Evolutionary conservation across 2,113 vertebrate species (phyloP), one percentile per base, ranked within the genome.

Genomic region (Cebus imitator): DNA sequence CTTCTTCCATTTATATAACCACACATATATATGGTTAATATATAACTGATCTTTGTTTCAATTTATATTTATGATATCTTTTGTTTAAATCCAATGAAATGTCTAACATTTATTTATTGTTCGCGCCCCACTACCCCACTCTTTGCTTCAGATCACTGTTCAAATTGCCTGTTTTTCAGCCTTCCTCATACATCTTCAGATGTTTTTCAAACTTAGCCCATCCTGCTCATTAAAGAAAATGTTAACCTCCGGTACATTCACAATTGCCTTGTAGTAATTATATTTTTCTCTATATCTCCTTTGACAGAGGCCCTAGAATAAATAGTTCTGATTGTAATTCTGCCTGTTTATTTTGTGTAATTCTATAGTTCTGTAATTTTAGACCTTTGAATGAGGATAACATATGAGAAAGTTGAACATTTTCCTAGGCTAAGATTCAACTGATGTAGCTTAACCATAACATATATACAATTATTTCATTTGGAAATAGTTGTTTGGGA

Each of bases 91-190:
- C 1, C 2, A 1, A 45, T 48, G 5, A n/a, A 93, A 40, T 61
- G 82, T 50, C 23, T 84, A 58, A 68, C 8, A 0, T 45, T 1
- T 52, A 37, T 93, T n/a, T 78, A 45, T 57, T 75, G 13, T 58
- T 85, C 18, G 55, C 8, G 10, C 11, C 30, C 17, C 2, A n/a
- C 3, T 6, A 21, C 18, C 2, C 1, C 0, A 3, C 9, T 7
- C 27, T 72, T 61, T 27, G 17, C 2, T 25, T 95, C n/a, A 68
- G 27, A 55, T 78, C 8, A 48, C 23, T 57, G 5, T 76, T 90
- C 32, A 81, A 52, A 20, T 90, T 96, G 37, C 5, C 10, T 87
- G 73, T 81, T 40, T 35, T 43, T 45, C 57, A 40, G 0, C 0
- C 18, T 84, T 66, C 25, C 58, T 72, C 32, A 78, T 4, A 45